phyloP scores from a whole-genome alignment of 2,797 vertebrate species.

The Gouania willdenowi region DNA sequence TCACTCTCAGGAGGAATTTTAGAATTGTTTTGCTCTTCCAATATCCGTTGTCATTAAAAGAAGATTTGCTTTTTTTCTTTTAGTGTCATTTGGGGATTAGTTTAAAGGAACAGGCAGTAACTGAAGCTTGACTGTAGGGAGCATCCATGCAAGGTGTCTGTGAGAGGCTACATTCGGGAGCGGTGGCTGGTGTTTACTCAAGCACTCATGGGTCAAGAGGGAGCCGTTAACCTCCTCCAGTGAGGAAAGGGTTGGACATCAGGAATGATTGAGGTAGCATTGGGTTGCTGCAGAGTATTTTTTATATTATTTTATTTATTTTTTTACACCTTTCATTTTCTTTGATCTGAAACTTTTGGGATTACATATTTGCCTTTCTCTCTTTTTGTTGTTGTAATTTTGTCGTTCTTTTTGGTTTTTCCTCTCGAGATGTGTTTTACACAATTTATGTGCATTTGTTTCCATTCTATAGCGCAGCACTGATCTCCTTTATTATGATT shows the following conservation, averaged over 20 bases:
- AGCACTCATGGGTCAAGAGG: slow-evolving; percentile 9
- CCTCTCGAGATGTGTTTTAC: background rate
- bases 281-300: slow-evolving; percentile 39
- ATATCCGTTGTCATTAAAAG: slow-evolving; percentile 40
- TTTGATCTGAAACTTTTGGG: slow-evolving; percentile 26
- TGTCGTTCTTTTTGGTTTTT: background rate
- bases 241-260: slow-evolving; percentile 50
- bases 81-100: slow-evolving; percentile 51
- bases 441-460: slow-evolving; percentile 3
- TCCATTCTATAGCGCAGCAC: too few relatives aligned
- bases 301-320: slow-evolving; percentile 29
- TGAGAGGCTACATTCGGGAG: slow-evolving; percentile 1
- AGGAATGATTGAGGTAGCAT: slow-evolving; percentile 67
- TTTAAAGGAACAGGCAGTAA: slow-evolving; percentile 56
- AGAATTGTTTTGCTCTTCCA: slow-evolving; percentile 38
- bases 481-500: slow-evolving; percentile 1
- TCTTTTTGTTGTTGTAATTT: background rate
- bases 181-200: slow-evolving; percentile 22
- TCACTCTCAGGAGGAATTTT: slow-evolving; percentile 41
- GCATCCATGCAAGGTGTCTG: slow-evolving; percentile 1
- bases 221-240: slow-evolving; percentile 43
- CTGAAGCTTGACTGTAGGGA: slow-evolving; percentile 32
- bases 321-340: slow-evolving; percentile 28
- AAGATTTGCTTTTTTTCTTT: slow-evolving; percentile 50
- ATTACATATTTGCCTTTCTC: slow-evolving; percentile 28